A percentile compares a stretch with the other conserved stretches of the same genome.
Conservation (phyloP, 2,113 vertebrate species). For the Boulengerochromis microlepis region DNA sequence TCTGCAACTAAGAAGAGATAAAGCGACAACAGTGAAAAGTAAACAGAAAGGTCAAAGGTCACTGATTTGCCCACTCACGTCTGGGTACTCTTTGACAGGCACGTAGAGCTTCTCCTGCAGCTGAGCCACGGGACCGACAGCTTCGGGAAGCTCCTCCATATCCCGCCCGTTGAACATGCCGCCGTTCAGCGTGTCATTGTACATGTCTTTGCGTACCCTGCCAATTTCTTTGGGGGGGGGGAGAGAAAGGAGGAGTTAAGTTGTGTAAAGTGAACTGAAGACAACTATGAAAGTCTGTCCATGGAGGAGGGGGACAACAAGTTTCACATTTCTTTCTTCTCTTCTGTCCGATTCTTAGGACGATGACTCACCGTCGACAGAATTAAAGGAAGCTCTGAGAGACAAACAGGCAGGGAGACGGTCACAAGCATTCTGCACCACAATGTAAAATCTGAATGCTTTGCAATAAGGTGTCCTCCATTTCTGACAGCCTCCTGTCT, state of each 20-base stretch:
- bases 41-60: slow-evolving; percentile 43
- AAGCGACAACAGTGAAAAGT: slow-evolving; percentile 12
- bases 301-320: neutral
- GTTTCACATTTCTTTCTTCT: slow-evolving; percentile 35
- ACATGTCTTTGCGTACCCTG: slow-evolving; percentile 99
- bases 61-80: slow-evolving; percentile 79
- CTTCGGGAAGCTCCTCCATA: slow-evolving; percentile 89
- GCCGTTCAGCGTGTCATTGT: slow-evolving; percentile 97
- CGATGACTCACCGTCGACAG: slow-evolving; percentile 36
- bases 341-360: neutral
- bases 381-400: slow-evolving; percentile 16
- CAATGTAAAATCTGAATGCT: slow-evolving; percentile 32
- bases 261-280: neutral
- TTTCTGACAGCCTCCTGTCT: neutral
- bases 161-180: slow-evolving; percentile 90
- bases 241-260: neutral
- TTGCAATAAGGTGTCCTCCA: neutral
- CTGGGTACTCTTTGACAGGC: slow-evolving; percentile 98
- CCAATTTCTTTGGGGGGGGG: slow-evolving; percentile 84
- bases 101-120: slow-evolving; percentile 99
- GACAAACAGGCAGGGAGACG: neutral
- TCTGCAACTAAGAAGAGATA: slow-evolving; percentile 7
- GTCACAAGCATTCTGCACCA: slow-evolving; percentile 23
- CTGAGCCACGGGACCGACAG: slow-evolving; percentile 92
- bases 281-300: neutral